Evolutionary conservation across 2,797 vertebrate genomes (phyloP).

Genomic region (Yasuhikotakia modesta): DNA sequence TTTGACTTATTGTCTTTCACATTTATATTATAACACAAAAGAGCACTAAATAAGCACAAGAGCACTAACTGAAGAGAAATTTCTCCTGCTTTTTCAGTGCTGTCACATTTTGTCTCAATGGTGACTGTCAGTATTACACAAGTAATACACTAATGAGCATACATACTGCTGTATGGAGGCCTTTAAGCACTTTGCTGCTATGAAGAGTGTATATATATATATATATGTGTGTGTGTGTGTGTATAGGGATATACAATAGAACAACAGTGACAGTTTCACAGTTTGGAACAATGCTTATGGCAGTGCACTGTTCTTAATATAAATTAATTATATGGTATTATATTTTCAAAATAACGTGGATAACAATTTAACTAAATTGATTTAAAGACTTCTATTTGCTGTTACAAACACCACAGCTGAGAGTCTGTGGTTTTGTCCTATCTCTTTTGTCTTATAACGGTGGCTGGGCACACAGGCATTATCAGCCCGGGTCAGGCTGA

Average conservation of each 20-base stretch:
- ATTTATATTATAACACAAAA: too few species aligned
- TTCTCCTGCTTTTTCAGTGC: constrained; percentile 72
- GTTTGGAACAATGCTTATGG: too few species aligned
- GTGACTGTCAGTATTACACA: constrained; percentile 66
- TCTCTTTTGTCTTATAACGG: constrained; percentile 26
- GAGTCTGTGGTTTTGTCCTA: not conserved
- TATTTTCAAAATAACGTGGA: too few species aligned
- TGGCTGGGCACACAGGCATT: constrained; percentile 25
- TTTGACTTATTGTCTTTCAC: too few species aligned
- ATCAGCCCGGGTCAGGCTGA: constrained; percentile 19
- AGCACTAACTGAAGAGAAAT: constrained; percentile 62
- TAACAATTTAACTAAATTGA: too few species aligned
- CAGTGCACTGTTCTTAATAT: too few species aligned
- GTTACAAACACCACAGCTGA: too few species aligned
- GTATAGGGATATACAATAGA: not conserved
- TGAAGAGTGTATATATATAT: constrained; percentile 70
- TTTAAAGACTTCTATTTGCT: too few species aligned
- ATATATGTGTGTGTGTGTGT: too few species aligned
- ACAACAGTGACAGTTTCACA: too few species aligned
- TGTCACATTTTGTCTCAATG: constrained; percentile 72
- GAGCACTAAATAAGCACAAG: too few species aligned
- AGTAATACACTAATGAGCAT: constrained; percentile 77
- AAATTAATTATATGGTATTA: too few species aligned
- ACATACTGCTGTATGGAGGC: constrained; percentile 69
- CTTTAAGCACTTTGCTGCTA: constrained; percentile 53